phyloP scores from a whole-genome alignment of 2,797 vertebrate species.

The Ceryle rudis region DNA sequence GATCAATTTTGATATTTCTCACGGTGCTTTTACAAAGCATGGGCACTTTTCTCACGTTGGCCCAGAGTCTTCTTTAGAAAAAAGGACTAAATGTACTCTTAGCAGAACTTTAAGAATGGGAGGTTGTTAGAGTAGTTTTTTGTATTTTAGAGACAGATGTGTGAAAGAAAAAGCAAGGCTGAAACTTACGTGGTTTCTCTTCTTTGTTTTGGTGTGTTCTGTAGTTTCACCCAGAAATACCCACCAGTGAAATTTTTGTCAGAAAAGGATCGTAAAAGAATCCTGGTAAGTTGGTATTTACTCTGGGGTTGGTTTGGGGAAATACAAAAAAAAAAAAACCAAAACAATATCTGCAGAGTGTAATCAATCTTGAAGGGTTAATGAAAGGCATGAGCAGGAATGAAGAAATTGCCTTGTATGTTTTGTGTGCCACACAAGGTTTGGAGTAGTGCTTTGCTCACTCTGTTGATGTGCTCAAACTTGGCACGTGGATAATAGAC shows the following conservation, averaged over 20 bases:
- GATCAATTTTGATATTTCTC: neutral
- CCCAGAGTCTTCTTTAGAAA: neutral
- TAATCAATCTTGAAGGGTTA: neutral
- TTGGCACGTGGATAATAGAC: neutral
- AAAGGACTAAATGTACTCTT: neutral
- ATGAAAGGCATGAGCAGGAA: neutral
- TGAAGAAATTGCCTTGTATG: neutral
- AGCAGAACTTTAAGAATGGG: neutral
- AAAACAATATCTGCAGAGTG: neutral
- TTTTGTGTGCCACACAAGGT: neutral
- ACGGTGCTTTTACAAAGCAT: neutral
- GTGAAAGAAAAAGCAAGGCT: neutral
- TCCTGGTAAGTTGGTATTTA: conserved; percentile 88
- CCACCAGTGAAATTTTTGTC: conserved; percentile 98
- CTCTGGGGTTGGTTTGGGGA: neutral
- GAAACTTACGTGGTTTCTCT: neutral
- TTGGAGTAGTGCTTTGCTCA: neutral
- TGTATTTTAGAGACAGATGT: neutral
- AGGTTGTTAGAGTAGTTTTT: neutral
- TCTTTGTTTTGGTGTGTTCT: conserved; percentile 59
- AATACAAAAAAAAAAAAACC: neutral
- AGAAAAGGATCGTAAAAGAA: conserved; percentile 98
- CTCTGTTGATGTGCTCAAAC: neutral
- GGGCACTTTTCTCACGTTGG: neutral
- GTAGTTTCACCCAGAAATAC: conserved; percentile 96